A percentile compares a stretch with the other conserved stretches of the same genome.
Conservation (phyloP, 2,113 vertebrate genomes). For the Siniperca knerii region DNA sequence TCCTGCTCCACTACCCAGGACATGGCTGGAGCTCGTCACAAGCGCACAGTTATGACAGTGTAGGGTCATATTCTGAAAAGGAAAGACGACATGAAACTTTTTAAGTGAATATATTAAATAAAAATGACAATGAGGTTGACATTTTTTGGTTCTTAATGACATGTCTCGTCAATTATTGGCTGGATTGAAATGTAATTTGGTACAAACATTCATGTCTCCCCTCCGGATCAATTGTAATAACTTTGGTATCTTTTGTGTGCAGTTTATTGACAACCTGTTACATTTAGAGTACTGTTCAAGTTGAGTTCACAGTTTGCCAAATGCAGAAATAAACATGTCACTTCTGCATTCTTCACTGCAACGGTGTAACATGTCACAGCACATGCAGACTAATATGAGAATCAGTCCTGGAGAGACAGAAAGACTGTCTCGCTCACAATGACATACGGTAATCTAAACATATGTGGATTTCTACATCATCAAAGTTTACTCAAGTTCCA, state of each 20-base stretch:
- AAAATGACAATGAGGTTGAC: too few species aligned
- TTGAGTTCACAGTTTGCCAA: too few species aligned
- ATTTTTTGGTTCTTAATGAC: too few species aligned
- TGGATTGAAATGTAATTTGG: too few species aligned
- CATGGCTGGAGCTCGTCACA: slow-evolving; percentile 97
- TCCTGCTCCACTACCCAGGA: slow-evolving; percentile 89
- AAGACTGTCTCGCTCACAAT: not conserved
- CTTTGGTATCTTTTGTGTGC: not conserved
- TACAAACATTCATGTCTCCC: too few species aligned
- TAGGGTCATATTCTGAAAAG: slow-evolving; percentile 88
- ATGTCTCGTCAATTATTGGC: too few species aligned
- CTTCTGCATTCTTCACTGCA: not conserved
- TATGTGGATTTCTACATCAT: not conserved
- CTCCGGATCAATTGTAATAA: too few species aligned
- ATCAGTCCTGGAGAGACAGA: not conserved
- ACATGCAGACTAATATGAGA: not conserved
- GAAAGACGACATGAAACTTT: not conserved
- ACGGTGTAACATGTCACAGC: too few species aligned
- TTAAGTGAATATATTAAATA: not conserved
- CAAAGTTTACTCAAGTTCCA: not conserved
- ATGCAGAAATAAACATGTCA: not conserved
- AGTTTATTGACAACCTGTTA: not conserved
- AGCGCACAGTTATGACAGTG: slow-evolving; percentile 91
- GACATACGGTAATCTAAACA: not conserved
- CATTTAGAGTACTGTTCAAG: not conserved